Evolutionary conservation across 2,797 vertebrate species (phyloP), one percentile per base, ranked within the genome.

Genomic region (Danio choprae): DNA sequence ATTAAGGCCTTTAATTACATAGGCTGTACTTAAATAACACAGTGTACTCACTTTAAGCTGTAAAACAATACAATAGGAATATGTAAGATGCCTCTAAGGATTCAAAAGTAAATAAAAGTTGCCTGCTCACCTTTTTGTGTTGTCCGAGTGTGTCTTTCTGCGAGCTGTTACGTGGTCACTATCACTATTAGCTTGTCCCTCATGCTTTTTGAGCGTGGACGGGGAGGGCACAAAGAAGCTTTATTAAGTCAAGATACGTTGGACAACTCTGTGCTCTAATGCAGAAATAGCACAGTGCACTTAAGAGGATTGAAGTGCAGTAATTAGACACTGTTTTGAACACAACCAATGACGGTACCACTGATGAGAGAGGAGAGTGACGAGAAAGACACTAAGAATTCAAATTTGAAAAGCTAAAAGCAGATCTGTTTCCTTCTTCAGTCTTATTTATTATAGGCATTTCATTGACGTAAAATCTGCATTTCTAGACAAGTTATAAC

Each of bases 271-370:
- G 92, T 93, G 89, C 91, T 90, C 87, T 60, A 85, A 89, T 91
- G 92, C 95, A 95, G 91, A 97, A 98, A 96, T 96, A 98, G 95
- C 95, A 92, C 89, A 87, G 85, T 89, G 84, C 87, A 92, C 89
- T 84, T 99, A 98, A 99, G 96, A 96, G 95, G 98, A 98, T 99
- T 98, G 92, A 65, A 84, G 56, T 88, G 89, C 90, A 91, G 92
- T 95, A 95, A 95, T 96, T 96, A 96, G 90, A 88, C 86, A 92
- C 91, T 89, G 86, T 89, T 91, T 92, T 86, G 81, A 84, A 80
- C 82, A 87, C n/a, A 58, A 51, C 58, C 69, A 18, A 53, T 40
- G 69, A 72, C 79, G 38, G 72, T 50, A 69, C 60, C 18, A 36
- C 16, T 58, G 29, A 22, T 55, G 63, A 62, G 50, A 70, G 38